Conservation (phyloP, 2,888 invertebrate species). For the Liodrosophila aerea region DNA sequence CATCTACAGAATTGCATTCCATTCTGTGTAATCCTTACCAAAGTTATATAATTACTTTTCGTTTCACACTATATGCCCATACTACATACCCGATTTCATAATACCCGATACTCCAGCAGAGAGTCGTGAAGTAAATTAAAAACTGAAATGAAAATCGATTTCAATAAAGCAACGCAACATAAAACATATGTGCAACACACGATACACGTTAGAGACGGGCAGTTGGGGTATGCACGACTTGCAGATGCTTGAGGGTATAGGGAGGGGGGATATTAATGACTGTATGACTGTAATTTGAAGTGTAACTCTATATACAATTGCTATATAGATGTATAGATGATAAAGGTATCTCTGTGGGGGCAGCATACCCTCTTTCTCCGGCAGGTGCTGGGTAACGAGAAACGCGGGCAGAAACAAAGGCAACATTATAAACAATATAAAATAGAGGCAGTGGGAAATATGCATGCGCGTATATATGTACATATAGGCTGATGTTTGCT, state of each 20-base stretch:
- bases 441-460: slow-evolving; percentile 34
- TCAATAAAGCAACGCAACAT: slow-evolving; percentile 22
- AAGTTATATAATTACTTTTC: too few relatives aligned
- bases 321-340: background rate
- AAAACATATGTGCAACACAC: slow-evolving; percentile 36
- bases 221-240: slow-evolving; percentile 3
- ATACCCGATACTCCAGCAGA: background rate
- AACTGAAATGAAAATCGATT: slow-evolving; percentile 34
- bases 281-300: too few relatives aligned
- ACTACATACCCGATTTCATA: background rate
- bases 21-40: too few relatives aligned
- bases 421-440: slow-evolving; percentile 49
- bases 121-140: slow-evolving; percentile 1
- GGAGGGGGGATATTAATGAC: too few relatives aligned
- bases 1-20: too few relatives aligned
- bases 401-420: slow-evolving; percentile 31
- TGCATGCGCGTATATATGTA: slow-evolving; percentile 29
- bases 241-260: background rate
- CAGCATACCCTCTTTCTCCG: background rate
- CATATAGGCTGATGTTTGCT: slow-evolving; percentile 47
- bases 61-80: background rate
- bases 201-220: slow-evolving; percentile 17
- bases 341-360: background rate
- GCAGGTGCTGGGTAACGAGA: slow-evolving; percentile 12
- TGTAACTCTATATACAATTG: too few relatives aligned